phyloP scores from a whole-genome alignment of 2,113 vertebrate genomes.

The Merops nubicus region DNA sequence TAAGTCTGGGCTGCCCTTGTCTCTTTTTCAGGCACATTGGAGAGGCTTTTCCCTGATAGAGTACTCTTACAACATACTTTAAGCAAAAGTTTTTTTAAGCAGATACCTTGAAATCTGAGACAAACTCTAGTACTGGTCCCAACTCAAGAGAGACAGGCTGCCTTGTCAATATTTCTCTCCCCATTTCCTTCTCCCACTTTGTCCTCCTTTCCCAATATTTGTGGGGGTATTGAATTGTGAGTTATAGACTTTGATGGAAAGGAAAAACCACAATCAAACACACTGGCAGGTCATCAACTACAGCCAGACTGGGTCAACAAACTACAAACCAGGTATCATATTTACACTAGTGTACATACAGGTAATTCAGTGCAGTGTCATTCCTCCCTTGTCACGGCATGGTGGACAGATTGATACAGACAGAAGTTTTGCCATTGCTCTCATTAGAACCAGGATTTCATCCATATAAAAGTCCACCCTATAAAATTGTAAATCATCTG shows the following conservation, averaged over 20 bases:
- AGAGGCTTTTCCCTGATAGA: not conserved
- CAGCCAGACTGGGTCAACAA: slow-evolving; percentile 18
- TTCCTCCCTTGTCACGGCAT: not conserved
- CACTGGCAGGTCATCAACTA: slow-evolving; percentile 18
- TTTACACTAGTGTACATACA: not conserved
- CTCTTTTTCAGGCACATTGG: not conserved
- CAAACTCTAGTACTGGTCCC: not conserved
- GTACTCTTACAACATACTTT: not conserved
- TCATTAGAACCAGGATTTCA: slow-evolving; percentile 3
- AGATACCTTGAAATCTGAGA: slow-evolving; percentile 15
- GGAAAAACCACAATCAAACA: slow-evolving; percentile 45
- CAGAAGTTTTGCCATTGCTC: slow-evolving; percentile 18
- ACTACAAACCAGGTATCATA: slow-evolving; percentile 14
- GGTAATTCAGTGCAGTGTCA: slow-evolving; percentile 36
- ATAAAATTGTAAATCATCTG: slow-evolving; percentile 2
- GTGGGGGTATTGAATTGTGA: slow-evolving; percentile 14
- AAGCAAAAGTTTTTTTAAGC: not conserved
- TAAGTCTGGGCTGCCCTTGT: not conserved
- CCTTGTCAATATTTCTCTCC: not conserved
- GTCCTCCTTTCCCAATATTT: slow-evolving; percentile 8
- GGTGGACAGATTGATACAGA: not conserved
- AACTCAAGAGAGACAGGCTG: not conserved
- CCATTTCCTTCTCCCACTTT: slow-evolving; percentile 13
- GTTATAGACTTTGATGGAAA: slow-evolving; percentile 55
- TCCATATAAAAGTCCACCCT: not conserved